Evolutionary conservation across 2,797 vertebrate genomes (phyloP), one percentile per base, ranked within the genome.

Genomic region (Leptatherina wallacei): DNA sequence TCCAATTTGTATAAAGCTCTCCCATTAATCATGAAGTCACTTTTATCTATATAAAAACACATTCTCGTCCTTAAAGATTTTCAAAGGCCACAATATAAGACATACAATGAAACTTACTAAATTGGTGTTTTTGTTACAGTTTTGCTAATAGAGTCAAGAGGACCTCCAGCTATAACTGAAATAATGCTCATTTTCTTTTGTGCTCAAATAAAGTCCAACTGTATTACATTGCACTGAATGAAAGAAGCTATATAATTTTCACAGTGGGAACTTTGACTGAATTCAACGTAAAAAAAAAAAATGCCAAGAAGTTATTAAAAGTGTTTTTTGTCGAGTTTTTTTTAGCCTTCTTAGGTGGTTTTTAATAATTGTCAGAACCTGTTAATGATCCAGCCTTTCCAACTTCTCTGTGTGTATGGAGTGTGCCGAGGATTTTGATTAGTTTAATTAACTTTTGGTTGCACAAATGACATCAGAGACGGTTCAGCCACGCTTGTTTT

Each of bases 381-480:
- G 42, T 24, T 27, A 44, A 44, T 6, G 16, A 44, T 18, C 42
- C 18, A 57, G 60, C 47, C 61, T 70, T 59, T 47, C 58, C 54
- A 71, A 52, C 51, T 60, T 29, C 49, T 44, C 16, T 18, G 40
- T 42, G 40, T 42, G 54, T 63, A 57, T 54, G 30, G 69, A 65
- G 61, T 61, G 36, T 63, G 55, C 73, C 2, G 8, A 61, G 59
- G 68, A 52, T 30, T 9, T 52, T 16, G 55, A 61, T 75, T 24
- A 62, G 65, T 27, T 27, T n/a, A n/a, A n/a, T n/a, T n/a, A n/a
- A n/a, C n/a, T 74, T 75, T 61, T 18, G 3, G 55, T 49, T 47
- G 36, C 66, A 67, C 65, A 32, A 63, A 66, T 49, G 78, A 77
- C 49, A 81, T 76, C 47, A 65, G 71, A 84, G 56, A 59, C 51